Evolutionary conservation across 1,140 invertebrate genomes (phyloP), one percentile per base, ranked within the genome.

Genomic region (Plectrocnemia conspersa): DNA sequence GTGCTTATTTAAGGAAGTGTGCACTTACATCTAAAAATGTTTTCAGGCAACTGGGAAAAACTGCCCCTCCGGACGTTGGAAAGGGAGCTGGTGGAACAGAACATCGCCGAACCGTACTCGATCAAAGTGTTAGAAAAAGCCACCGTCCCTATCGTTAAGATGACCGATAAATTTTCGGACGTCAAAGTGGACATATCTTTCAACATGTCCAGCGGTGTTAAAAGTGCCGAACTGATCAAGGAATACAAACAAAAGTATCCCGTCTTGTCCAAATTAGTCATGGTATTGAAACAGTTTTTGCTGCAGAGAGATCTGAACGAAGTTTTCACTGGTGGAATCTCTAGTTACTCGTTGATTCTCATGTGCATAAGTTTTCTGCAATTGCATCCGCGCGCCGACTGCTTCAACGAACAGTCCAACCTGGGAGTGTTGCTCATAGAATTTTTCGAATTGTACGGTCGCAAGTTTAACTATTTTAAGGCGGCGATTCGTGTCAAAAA

Each of bases 351-450:
- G 69, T 83, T 99, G 59, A 97, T 98, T 71, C 83, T 99, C 49
- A 94, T 99, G 88, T 93, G 91, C 65, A 93, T 99, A 72, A 96
- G 92, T 77, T 99, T 98, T 76, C 79, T 98, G 55, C 93, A 97
- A 81, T 64, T 81, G 62, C 78, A 80, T 65, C 78, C 75, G 41
- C 68, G 77, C 7, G 78, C 72, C 1, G 73, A 76, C 63, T 77
- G 77, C 35, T 72, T 81, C 52, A 76, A 73, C 60, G 70, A 77
- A 11, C 77, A 77, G 47, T 77, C 80, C 36, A 98, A 98, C 78
- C 76, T 98, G 24, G 96, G 94, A 54, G 90, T 97, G 48, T 77
- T 98, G 57, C 78, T 99, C 53, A 90, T 98, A 54, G 93, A 98
- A 78, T 98, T 98, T 79, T 93, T 98, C 70, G 95, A 98, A 75